A percentile compares a stretch with the other conserved stretches of the same genome.
phyloP scores from a whole-genome alignment of 2,797 vertebrate species.

The Potorous gilbertii region DNA sequence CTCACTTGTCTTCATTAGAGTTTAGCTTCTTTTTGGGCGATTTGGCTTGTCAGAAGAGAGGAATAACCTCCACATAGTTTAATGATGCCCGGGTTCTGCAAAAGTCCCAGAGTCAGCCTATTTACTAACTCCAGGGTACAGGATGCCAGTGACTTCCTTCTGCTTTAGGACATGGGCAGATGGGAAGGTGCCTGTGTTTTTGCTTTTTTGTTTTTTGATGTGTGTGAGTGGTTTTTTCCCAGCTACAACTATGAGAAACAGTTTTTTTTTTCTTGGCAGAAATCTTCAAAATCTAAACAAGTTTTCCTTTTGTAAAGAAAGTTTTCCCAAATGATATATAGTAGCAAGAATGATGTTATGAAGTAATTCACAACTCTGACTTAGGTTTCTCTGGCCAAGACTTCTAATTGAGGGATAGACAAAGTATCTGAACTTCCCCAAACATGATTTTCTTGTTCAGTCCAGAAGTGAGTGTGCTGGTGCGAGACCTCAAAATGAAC shows the following conservation, averaged over 20 bases:
- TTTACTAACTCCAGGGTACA: conserved; percentile 43
- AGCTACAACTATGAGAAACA: neutral
- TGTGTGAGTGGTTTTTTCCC: too few relatives aligned
- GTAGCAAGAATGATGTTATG: conserved; percentile 24
- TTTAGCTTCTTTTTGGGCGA: conserved; percentile 44
- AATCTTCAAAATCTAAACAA: neutral
- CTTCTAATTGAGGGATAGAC: conserved; percentile 41
- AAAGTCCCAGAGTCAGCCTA: conserved; percentile 34
- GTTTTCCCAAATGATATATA: conserved; percentile 5
- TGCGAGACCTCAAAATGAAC: neutral
- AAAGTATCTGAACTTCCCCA: neutral
- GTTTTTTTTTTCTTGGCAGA: neutral
- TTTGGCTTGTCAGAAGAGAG: conserved; percentile 56
- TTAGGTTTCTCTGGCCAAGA: conserved; percentile 57
- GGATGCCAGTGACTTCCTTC: neutral
- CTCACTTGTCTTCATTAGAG: neutral
- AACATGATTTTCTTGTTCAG: conserved; percentile 28
- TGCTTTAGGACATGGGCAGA: rapidly evolving
- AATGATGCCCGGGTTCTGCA: conserved; percentile 36
- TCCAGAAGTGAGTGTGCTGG: neutral
- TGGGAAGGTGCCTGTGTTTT: neutral
- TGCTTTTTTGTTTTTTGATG: neutral
- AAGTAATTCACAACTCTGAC: neutral
- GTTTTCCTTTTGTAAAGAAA: neutral
- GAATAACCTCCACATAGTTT: conserved; percentile 50